Conservation (phyloP, 2,888 invertebrate species). For the Steromphala cineraria region DNA sequence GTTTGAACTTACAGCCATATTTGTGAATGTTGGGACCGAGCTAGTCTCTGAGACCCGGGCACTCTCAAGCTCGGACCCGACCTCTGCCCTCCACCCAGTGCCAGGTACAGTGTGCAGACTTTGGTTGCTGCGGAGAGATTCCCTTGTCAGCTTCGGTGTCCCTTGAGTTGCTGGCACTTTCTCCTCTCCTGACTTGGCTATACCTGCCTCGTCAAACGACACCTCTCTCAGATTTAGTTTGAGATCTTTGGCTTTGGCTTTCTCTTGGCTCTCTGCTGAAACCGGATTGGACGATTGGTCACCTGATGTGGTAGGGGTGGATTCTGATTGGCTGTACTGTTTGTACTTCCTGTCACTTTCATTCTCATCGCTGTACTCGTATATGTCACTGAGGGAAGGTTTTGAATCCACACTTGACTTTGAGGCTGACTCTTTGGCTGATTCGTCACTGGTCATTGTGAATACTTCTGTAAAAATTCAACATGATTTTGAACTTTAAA, state of each 20-base stretch:
- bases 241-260: background rate
- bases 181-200: background rate
- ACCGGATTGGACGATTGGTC: background rate
- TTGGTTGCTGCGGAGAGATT: slow-evolving; percentile 49
- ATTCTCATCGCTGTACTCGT: slow-evolving; percentile 67
- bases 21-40: slow-evolving; percentile 67
- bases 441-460: slow-evolving; percentile 55
- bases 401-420: slow-evolving; percentile 48
- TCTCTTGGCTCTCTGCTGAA: background rate
- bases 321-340: background rate
- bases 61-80: slow-evolving; percentile 58
- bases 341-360: slow-evolving; percentile 25
- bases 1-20: slow-evolving; percentile 59
- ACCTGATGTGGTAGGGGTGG: background rate
- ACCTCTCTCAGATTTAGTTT: slow-evolving; percentile 36
- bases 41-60: slow-evolving; percentile 65
- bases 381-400: slow-evolving; percentile 67
- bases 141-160: slow-evolving; percentile 35
- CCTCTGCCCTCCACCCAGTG: slow-evolving; percentile 61
- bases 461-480: slow-evolving; percentile 50
- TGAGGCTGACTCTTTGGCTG: slow-evolving; percentile 12
- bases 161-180: background rate
- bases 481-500: background rate
- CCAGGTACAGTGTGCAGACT: slow-evolving; percentile 41
- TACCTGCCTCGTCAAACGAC: slow-evolving; percentile 50